Percentiles rank a stretch among this genome's conserved stretches.
These are phyloP conservation scores for Caenorhabditis briggsae DNA, from an alignment of 1,140 invertebrate species.

Conservation along the genomic window DNA sequence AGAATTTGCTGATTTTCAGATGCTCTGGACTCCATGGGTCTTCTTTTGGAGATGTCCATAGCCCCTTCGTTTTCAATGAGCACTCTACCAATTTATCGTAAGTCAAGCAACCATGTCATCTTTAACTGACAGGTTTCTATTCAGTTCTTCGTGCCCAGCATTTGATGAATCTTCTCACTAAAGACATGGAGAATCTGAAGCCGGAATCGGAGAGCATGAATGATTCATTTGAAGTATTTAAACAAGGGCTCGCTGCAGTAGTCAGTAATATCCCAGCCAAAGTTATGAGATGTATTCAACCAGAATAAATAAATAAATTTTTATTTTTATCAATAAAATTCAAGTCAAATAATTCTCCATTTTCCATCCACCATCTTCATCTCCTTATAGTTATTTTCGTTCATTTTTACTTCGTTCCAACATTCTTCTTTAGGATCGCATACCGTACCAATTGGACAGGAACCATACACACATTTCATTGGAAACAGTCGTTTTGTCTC, in stretches of 20 bases:
- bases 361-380: not conserved
- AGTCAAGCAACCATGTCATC: not conserved
- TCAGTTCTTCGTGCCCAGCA: slow-evolving; percentile 13
- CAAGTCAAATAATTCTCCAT: not conserved
- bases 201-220: not conserved
- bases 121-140: not conserved
- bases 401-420: not conserved
- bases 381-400: not conserved
- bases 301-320: not conserved
- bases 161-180: not conserved
- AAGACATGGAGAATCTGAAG: not conserved
- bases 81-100: not conserved
- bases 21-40: not conserved
- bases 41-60: not conserved
- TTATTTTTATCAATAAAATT: not conserved
- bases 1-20: not conserved
- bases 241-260: not conserved
- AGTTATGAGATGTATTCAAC: slow-evolving; percentile 1
- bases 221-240: not conserved
- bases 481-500: not conserved
- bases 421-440: not conserved
- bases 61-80: not conserved
- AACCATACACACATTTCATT: not conserved
- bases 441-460: not conserved
- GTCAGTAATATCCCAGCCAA: not conserved